A percentile compares a stretch with the other conserved stretches of the same genome.
phyloP scores from a whole-genome alignment of 2,797 vertebrate species.

The Sphaeramia orbicularis region DNA sequence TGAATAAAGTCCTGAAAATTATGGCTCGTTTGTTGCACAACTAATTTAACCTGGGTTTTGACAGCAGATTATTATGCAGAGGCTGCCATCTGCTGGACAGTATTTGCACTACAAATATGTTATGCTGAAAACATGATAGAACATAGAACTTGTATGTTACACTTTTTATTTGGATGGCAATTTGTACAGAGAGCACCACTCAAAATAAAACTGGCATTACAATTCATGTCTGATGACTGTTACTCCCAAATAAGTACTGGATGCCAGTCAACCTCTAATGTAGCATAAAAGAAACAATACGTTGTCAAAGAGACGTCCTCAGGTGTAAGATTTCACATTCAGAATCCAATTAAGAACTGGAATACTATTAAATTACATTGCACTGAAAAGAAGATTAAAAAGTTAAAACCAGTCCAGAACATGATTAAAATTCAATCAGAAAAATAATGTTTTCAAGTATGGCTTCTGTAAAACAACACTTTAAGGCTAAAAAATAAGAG shows the following conservation, averaged over 20 bases:
- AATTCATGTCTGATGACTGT: constrained; percentile 20
- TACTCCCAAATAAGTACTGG: constrained; percentile 15
- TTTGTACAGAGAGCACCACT: constrained; percentile 30
- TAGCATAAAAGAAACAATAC: not conserved
- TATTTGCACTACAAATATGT: not conserved
- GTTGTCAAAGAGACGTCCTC: constrained; percentile 5
- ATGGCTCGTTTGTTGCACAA: not conserved
- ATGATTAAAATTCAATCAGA: not conserved
- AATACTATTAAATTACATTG: constrained; percentile 57
- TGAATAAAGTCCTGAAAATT: constrained; percentile 65
- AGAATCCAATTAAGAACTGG: constrained; percentile 30
- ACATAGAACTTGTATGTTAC: constrained; percentile 14
- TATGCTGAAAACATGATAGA: not conserved
- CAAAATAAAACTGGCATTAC: constrained; percentile 29
- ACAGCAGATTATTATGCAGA: not conserved
- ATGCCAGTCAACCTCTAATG: not conserved
- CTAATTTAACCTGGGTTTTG: not conserved
- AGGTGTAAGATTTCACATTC: constrained; percentile 31
- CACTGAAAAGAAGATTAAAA: constrained; percentile 40
- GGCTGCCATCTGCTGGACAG: constrained; percentile 62
- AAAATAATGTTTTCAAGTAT: constrained; percentile 40
- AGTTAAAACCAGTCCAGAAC: not conserved
- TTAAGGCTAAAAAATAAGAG: constrained; percentile 38
- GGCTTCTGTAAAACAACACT: constrained; percentile 64
- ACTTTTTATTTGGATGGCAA: constrained; percentile 63